phyloP scores from a whole-genome alignment of 2,113 vertebrate genomes.

The Sarotherodon lohbergeri region DNA sequence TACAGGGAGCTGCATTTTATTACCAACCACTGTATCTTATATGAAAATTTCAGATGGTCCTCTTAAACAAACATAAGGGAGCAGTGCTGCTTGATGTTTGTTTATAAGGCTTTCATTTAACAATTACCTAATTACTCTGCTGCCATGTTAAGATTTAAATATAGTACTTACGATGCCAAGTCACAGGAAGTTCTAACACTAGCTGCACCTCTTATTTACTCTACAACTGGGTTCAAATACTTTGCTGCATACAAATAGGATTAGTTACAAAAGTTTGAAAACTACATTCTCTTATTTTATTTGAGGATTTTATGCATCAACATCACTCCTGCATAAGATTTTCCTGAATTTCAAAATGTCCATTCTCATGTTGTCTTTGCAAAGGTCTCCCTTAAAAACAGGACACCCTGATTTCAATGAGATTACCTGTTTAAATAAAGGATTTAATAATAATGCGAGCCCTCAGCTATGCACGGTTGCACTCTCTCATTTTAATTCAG shows the following conservation, averaged over 20 bases:
- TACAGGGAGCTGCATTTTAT: not conserved
- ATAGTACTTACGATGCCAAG: not conserved
- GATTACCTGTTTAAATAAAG: not conserved
- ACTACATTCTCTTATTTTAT: not conserved
- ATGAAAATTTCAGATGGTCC: not conserved
- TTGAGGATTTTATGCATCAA: not conserved
- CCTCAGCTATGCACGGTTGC: slow-evolving; percentile 1
- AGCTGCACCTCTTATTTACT: not conserved
- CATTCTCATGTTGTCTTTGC: not conserved
- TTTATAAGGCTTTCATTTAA: not conserved
- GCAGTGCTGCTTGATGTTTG: not conserved
- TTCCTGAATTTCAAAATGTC: not conserved
- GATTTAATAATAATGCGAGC: not conserved
- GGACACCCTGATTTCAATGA: not conserved
- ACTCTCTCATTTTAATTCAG: not conserved
- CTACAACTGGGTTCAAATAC: not conserved
- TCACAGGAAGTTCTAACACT: fast-evolving
- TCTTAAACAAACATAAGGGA: not conserved
- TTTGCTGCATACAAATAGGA: not conserved
- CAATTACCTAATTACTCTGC: not conserved
- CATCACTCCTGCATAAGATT: not conserved
- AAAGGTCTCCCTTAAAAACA: not conserved
- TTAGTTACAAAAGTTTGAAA: not conserved
- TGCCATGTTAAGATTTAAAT: not conserved
- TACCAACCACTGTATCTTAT: not conserved